A percentile compares a stretch with the other conserved stretches of the same genome.
Conservation (phyloP, 2,113 vertebrate genomes). For the Engystomops pustulosus region DNA sequence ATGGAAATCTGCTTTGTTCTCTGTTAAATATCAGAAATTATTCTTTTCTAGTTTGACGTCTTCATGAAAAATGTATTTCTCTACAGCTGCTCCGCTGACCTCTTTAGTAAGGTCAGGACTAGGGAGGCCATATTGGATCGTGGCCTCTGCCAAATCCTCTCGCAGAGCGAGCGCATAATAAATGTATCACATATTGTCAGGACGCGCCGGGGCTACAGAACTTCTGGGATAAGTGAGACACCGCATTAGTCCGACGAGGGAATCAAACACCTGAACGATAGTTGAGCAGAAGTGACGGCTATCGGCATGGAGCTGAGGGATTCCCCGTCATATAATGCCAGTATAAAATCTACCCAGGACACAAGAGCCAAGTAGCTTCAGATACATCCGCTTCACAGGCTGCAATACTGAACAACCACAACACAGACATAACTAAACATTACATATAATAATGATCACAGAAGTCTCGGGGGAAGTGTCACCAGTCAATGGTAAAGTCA, state of each 20-base stretch:
- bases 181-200: slow-evolving; percentile 33
- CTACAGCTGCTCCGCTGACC: not conserved
- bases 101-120: not conserved
- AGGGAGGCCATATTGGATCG: slow-evolving; percentile 10
- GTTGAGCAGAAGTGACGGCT: slow-evolving; percentile 42
- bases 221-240: slow-evolving; percentile 25
- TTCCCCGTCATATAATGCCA: slow-evolving; percentile 39
- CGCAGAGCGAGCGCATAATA: not conserved
- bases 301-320: slow-evolving; percentile 43
- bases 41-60: not conserved
- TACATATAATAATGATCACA: too few relatives aligned
- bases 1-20: not conserved
- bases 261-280: slow-evolving; percentile 35
- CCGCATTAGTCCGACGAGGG: slow-evolving; percentile 19
- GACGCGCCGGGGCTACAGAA: slow-evolving; percentile 8
- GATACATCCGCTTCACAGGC: not conserved
- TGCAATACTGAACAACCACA: not conserved
- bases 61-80: slow-evolving; percentile 8
- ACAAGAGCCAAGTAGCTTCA: not conserved
- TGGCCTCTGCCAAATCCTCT: not conserved
- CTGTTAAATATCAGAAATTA: not conserved
- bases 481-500: too few relatives aligned
- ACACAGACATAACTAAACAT: too few relatives aligned
- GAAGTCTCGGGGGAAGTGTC: too few relatives aligned
- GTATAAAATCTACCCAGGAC: slow-evolving; percentile 7